Evolutionary conservation across 2,797 vertebrate genomes (phyloP), one percentile per base, ranked within the genome.

Genomic region (Halcyon smyrnensis): DNA sequence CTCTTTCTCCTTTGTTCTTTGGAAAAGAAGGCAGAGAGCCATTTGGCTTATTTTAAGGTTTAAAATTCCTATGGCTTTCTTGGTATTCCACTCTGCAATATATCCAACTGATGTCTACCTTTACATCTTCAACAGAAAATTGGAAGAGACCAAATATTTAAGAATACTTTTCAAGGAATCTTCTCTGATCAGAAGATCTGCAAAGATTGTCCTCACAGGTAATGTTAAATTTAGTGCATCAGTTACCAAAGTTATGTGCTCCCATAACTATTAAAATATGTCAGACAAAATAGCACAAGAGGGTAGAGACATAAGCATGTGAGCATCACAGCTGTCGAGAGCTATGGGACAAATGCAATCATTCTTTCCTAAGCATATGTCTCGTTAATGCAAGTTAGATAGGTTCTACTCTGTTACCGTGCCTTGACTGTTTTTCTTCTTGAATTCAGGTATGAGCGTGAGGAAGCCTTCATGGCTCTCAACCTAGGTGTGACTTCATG

Each of bases 141-240:
- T 96, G 99, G 99, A 59, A 98, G 99, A 97, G 99, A 99, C 56
- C 99, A 99, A 94, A 99, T 99, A 96, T 99, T 99, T 98, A 99
- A 99, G 98, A 99, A 99, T 97, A 99, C 99, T 18, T 99, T 99
- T 97, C 99, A 99, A 97, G 99, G 99, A 71, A 99, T 99, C 93
- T 99, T 99, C 97, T 99, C 99, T 4, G 99, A 99, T 97, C 99
- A 99, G 98, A 99, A 99, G 98, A 99, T 99, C 97, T 99, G 99
- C 96, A 99, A 99, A 98, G 99, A 99, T 97, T 99, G 99, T 94
- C 99, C 99, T 82, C 99, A 99, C 97, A 98, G 99, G 99, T 99
- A 78, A 98, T 77, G 16, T 43, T 32, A 34, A 30, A 39, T 81
- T 65, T n/a, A 48, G 12, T 48, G 25, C 18, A 24, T 54, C 39